phyloP scores from a whole-genome alignment of 2,797 vertebrate genomes.

The Ispidina picta region DNA sequence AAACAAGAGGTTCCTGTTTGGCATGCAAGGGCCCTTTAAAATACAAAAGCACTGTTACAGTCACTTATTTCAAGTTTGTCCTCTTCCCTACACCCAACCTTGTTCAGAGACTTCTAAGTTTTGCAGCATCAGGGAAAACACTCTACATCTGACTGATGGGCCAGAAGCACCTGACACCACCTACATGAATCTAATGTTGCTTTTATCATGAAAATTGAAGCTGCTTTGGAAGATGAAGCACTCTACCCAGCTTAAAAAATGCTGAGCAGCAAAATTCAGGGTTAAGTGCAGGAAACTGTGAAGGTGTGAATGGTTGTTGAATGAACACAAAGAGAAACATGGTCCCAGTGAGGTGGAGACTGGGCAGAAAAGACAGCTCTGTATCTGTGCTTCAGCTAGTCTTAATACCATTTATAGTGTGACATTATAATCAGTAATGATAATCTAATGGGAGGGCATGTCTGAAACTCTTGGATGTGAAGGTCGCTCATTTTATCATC shows the following conservation, averaged over 20 bases:
- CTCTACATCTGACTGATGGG: background rate
- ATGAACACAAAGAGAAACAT: background rate
- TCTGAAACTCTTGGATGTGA: background rate
- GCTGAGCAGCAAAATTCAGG: conserved; percentile 23
- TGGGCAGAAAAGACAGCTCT: background rate
- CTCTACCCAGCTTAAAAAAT: background rate
- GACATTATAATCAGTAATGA: background rate
- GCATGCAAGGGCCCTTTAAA: background rate
- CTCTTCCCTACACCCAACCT: background rate
- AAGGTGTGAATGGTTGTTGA: background rate
- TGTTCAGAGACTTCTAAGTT: background rate
- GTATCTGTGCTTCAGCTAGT: background rate
- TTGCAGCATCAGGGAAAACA: background rate
- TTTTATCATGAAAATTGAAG: background rate
- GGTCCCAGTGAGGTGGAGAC: background rate
- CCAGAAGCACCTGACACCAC: background rate
- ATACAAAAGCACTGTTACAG: background rate
- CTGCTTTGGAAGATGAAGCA: background rate
- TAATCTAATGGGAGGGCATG: conserved; percentile 16
- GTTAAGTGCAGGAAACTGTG: conserved; percentile 1
- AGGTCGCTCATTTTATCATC: conserved; percentile 44
- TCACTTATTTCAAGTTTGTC: background rate
- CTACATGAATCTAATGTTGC: background rate
- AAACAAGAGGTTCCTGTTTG: conserved; percentile 49
- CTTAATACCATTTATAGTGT: conserved; percentile 5